Percentiles rank a stretch among this genome's conserved stretches.
phyloP scores from a whole-genome alignment of 2,797 vertebrate species.

The Cichlasoma orientale region DNA sequence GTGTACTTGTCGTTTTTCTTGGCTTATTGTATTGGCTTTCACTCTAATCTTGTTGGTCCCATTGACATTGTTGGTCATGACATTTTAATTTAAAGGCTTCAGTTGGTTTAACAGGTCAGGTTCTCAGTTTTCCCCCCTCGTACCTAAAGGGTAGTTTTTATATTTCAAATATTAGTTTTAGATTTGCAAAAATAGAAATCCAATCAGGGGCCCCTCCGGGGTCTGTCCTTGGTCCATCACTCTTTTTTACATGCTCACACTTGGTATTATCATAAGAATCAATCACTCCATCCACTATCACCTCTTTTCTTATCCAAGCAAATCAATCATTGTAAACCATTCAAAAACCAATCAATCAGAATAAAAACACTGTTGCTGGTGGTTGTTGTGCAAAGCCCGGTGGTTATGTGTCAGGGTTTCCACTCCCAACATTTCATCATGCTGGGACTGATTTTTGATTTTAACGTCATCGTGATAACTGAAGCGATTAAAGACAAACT shows the following conservation, averaged over 20 bases:
- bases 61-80: no score
- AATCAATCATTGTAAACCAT: not conserved
- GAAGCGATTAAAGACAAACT: not conserved
- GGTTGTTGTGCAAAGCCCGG: not conserved
- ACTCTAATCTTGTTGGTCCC: no score
- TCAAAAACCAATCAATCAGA: not conserved
- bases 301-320: not conserved
- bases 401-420: not conserved
- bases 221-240: not conserved
- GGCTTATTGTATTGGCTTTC: no score
- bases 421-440: not conserved
- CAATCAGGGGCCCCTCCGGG: not conserved
- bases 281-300: not conserved
- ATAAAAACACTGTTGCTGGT: not conserved
- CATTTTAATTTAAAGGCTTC: no score
- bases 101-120: no score
- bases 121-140: no score
- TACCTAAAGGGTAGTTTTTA: not conserved
- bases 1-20: no score
- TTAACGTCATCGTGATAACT: not conserved
- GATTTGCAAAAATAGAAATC: not conserved
- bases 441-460: not conserved
- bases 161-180: not conserved
- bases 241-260: not conserved
- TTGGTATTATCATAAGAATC: fast-evolving